These are phyloP conservation scores for Nannobrachium achirus DNA, from an alignment of 2,113 vertebrate genomes.

Conservation along the genomic window DNA sequence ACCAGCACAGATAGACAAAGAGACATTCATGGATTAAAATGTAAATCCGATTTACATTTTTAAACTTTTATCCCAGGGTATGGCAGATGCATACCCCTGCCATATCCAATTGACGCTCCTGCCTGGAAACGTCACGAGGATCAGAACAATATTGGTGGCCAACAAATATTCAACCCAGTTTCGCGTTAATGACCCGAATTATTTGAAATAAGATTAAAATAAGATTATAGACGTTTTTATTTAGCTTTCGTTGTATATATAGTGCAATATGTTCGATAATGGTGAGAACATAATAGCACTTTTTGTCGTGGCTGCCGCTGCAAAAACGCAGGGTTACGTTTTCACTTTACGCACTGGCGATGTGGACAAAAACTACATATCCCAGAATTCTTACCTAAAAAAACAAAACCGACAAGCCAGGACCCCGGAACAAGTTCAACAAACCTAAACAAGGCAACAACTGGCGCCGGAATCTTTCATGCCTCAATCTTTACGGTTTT, in stretches of 20 bases:
- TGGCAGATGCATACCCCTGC: too few species aligned
- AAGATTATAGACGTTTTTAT: background rate
- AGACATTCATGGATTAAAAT: too few species aligned
- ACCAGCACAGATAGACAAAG: too few species aligned
- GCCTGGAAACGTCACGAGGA: slow-evolving; percentile 60
- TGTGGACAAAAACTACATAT: slow-evolving; percentile 6
- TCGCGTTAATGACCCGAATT: background rate
- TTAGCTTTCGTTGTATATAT: background rate
- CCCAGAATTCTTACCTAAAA: slow-evolving; percentile 34
- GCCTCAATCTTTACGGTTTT: too few species aligned
- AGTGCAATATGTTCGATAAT: background rate
- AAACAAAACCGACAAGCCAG: too few species aligned
- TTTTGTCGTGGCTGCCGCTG: rapidly evolving
- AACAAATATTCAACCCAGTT: slow-evolving; percentile 19
- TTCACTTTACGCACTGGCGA: background rate
- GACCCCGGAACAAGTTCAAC: background rate
- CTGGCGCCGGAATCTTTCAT: too few species aligned
- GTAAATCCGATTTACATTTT: too few species aligned
- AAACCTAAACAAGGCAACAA: too few species aligned
- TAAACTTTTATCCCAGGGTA: too few species aligned
- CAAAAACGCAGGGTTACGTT: background rate
- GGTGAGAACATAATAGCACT: rapidly evolving
- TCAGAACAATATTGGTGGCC: slow-evolving; percentile 32
- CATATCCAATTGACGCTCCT: too few species aligned
- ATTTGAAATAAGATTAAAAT: background rate